These are phyloP conservation scores for Lampropteryx suffumata DNA, from an alignment of 2,888 invertebrate species.

Conservation along the genomic window DNA sequence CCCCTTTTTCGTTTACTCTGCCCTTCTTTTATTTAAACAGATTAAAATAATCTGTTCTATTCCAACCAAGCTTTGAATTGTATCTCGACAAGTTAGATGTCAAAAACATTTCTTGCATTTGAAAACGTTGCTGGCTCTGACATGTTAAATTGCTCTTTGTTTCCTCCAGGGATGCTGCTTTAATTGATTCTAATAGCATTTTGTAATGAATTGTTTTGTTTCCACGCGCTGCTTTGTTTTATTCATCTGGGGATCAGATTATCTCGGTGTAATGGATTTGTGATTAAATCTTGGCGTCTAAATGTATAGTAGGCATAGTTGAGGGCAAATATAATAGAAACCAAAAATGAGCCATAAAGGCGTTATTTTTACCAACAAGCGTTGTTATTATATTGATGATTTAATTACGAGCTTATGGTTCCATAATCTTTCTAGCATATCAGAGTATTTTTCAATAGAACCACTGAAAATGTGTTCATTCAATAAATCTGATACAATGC, in stretches of 20 bases:
- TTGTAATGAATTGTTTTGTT: constrained; percentile 30
- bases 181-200: constrained; percentile 34
- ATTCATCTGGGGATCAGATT: constrained; percentile 24
- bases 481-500: neutral
- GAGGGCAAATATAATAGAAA: neutral
- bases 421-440: neutral
- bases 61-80: constrained; percentile 3
- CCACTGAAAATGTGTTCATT: neutral
- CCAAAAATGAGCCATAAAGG: neutral
- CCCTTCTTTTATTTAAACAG: neutral
- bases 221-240: constrained; percentile 24
- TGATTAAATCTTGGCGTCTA: constrained; percentile 13
- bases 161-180: constrained; percentile 27
- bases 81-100: constrained; percentile 13
- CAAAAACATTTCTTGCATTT: constrained; percentile 23
- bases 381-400: too few species aligned
- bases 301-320: constrained; percentile 3
- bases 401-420: too few species aligned
- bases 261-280: constrained; percentile 17
- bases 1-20: neutral
- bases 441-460: neutral
- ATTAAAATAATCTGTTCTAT: constrained; percentile 4
- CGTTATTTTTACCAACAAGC: too few species aligned
- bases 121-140: constrained; percentile 20
- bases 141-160: constrained; percentile 29